Conservation (phyloP, 2,888 invertebrate species). For the Mylabris sibirica region DNA sequence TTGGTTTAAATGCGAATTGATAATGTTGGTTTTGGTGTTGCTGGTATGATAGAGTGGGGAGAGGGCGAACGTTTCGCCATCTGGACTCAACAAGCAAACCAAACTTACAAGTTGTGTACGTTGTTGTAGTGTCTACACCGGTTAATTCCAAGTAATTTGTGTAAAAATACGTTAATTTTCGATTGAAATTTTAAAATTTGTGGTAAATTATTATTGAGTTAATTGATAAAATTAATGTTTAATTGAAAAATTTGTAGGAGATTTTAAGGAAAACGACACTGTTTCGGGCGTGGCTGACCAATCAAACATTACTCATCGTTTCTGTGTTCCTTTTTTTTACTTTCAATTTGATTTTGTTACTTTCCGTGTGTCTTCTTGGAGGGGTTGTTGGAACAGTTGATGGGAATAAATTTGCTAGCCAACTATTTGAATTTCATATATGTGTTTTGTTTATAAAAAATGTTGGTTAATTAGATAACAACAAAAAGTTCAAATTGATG, state of each 20-base stretch:
- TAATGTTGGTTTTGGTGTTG: background rate
- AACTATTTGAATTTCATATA: background rate
- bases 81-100: constrained; percentile 46
- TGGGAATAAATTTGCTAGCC: background rate
- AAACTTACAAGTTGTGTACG: constrained; percentile 29
- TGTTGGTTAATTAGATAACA: constrained; percentile 18
- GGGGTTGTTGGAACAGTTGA: background rate
- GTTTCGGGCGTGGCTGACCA: constrained; percentile 60
- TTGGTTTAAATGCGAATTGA: background rate
- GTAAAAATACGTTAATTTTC: constrained; percentile 6
- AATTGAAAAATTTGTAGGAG: background rate
- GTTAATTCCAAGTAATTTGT: background rate
- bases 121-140: constrained; percentile 4
- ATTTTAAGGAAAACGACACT: constrained; percentile 44
- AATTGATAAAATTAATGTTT: background rate
- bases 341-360: background rate
- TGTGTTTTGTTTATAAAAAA: constrained; percentile 13
- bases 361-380: background rate
- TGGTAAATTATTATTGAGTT: background rate
- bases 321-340: constrained; percentile 24
- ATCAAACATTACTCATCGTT: constrained; percentile 59
- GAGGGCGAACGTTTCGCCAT: constrained; percentile 50
- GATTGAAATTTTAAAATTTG: background rate
- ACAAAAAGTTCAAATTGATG: background rate
- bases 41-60: constrained; percentile 17